Evolutionary conservation across 53 echinoderm and acorn worm species (phyloP).

Genomic region (Crossaster papposus): DNA sequence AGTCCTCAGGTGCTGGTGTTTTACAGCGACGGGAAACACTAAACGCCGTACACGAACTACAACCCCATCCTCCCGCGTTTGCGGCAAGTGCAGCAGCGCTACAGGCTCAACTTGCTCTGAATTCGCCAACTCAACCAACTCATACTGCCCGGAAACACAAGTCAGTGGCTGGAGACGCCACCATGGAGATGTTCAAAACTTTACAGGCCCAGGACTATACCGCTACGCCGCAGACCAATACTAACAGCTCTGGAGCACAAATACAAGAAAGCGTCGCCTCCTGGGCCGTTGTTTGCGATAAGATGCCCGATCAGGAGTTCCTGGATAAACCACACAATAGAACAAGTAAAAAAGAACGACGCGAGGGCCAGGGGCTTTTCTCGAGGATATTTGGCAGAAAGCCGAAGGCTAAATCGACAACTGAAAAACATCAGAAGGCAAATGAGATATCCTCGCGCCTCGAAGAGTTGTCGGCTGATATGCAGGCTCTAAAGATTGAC

Average conservation of each 20-base stretch:
- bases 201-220: background rate
- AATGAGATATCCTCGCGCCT: slow-evolving; percentile 6
- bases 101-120: slow-evolving; percentile 17
- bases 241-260: background rate
- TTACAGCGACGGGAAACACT: background rate
- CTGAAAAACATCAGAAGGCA: background rate
- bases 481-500: slow-evolving; percentile 31
- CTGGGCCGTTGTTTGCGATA: slow-evolving; percentile 51
- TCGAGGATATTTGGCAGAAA: slow-evolving; percentile 53
- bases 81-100: slow-evolving; percentile 24
- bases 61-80: slow-evolving; percentile 10
- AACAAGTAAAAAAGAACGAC: slow-evolving; percentile 4
- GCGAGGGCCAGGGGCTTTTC: slow-evolving; percentile 43
- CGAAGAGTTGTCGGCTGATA: background rate
- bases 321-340: background rate
- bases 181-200: slow-evolving; percentile 17
- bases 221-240: background rate
- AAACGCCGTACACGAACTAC: background rate
- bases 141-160: slow-evolving; percentile 28
- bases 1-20: background rate
- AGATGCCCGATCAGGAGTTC: slow-evolving; percentile 21
- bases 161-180: slow-evolving; percentile 23
- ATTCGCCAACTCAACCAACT: background rate
- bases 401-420: background rate
- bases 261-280: slow-evolving; percentile 22